Conservation (phyloP, 2,113 vertebrate species). For the Coreoperca whiteheadi region DNA sequence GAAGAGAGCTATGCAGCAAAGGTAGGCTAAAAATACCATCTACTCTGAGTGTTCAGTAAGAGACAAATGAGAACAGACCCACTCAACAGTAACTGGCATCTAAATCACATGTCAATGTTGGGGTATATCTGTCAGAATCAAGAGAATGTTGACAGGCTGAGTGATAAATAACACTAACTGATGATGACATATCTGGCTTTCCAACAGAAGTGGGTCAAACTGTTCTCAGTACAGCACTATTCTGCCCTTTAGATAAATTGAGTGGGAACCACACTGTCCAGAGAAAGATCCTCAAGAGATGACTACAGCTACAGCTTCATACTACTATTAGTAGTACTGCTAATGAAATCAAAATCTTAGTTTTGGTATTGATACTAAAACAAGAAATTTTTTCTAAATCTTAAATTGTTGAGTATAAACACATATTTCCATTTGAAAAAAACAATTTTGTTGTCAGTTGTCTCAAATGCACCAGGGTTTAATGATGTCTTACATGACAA, state of each 20-base stretch:
- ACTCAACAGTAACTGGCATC: neutral
- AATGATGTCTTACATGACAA: neutral
- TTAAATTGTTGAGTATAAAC: too few relatives aligned
- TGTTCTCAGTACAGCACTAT: neutral
- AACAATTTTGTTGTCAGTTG: neutral
- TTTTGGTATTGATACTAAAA: neutral
- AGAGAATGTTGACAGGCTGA: neutral
- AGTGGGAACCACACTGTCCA: neutral
- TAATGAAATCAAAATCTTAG: too few relatives aligned
- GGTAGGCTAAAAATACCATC: constrained; percentile 16
- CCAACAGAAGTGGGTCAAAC: neutral
- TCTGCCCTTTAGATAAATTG: neutral
- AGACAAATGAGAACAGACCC: neutral
- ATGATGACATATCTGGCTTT: neutral
- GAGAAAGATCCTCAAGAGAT: neutral
- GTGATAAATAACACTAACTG: neutral
- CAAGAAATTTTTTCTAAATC: too few relatives aligned
- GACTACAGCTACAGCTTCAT: too few relatives aligned
- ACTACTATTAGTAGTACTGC: too few relatives aligned
- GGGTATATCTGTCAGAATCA: too few relatives aligned
- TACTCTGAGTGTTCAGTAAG: neutral
- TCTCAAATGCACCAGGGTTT: neutral
- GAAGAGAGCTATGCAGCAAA: constrained; percentile 8
- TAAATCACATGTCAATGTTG: neutral
- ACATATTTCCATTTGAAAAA: neutral